phyloP scores from a whole-genome alignment of 2,113 vertebrate species.

The Zapornia atra region DNA sequence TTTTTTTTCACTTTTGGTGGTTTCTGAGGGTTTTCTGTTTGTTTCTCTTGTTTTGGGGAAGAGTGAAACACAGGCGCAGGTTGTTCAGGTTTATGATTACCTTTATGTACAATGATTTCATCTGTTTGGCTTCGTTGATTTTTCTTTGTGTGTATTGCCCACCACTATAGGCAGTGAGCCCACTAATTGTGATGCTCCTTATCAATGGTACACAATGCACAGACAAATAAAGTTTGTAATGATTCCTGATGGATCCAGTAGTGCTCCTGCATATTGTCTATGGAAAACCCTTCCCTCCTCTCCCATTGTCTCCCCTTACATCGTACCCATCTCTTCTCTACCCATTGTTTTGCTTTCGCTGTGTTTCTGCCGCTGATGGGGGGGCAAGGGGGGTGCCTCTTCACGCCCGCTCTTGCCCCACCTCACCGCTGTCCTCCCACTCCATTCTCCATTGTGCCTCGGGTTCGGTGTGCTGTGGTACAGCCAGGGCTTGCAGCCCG shows the following conservation, averaged over 20 bases:
- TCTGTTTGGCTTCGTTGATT: slow-evolving; percentile 74
- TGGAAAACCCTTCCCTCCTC: background rate
- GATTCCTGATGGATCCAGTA: slow-evolving; percentile 71
- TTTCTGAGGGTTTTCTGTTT: slow-evolving; percentile 43
- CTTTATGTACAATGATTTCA: slow-evolving; percentile 73
- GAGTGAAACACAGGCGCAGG: slow-evolving; percentile 52
- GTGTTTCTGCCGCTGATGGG: background rate
- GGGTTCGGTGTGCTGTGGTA: background rate
- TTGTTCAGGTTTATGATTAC: slow-evolving; percentile 65
- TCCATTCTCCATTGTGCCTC: slow-evolving; percentile 30
- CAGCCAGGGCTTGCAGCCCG: background rate
- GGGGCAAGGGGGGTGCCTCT: background rate
- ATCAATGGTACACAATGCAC: slow-evolving; percentile 80
- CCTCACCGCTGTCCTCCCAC: background rate
- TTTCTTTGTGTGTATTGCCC: slow-evolving; percentile 79
- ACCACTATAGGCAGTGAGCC: slow-evolving; percentile 73
- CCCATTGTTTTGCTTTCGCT: background rate
- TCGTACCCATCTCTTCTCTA: background rate
- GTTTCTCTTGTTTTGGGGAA: slow-evolving; percentile 4
- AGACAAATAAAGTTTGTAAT: slow-evolving; percentile 82
- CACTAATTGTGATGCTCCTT: slow-evolving; percentile 77
- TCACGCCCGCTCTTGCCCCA: fast-evolving
- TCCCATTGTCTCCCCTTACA: background rate
- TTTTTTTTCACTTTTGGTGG: background rate
- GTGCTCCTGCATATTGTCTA: slow-evolving; percentile 73